phyloP scores from a whole-genome alignment of 2,797 vertebrate species.

The Catostomus latipinnis region DNA sequence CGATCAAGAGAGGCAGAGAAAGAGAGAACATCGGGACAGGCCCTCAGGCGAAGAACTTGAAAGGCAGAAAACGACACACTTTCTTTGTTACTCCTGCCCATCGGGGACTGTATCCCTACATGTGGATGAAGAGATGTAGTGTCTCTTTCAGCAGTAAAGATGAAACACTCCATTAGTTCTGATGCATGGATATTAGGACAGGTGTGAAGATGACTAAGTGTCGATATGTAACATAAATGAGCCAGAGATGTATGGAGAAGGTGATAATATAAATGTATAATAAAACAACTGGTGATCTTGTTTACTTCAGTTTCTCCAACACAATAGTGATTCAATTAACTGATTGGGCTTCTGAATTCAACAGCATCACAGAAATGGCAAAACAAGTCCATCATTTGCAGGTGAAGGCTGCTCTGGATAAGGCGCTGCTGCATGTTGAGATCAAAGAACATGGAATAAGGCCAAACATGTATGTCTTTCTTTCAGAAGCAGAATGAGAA shows the following conservation, averaged over 20 bases:
- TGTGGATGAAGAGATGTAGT: slow-evolving; percentile 19
- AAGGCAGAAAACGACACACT: slow-evolving; percentile 36
- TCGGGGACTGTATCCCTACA: slow-evolving; percentile 16
- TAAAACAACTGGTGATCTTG: no score
- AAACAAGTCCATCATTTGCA: no score
- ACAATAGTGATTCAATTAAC: no score
- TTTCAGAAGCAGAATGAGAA: no score
- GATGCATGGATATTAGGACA: not conserved
- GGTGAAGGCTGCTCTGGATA: no score
- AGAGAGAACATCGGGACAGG: slow-evolving; percentile 49
- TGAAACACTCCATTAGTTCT: slow-evolving; percentile 4
- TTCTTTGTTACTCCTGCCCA: slow-evolving; percentile 45
- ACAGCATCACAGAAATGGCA: no score
- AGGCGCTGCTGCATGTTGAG: no score
- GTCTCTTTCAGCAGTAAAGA: slow-evolving; percentile 1
- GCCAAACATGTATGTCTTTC: no score
- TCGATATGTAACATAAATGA: not conserved
- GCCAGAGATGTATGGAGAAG: not conserved
- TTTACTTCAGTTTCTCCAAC: no score
- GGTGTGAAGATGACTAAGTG: not conserved
- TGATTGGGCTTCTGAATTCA: no score
- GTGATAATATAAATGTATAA: no score
- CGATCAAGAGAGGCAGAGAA: slow-evolving; percentile 30
- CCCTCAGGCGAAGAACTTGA: slow-evolving; percentile 47
- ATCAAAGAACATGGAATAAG: no score